Evolutionary conservation across 2,797 vertebrate genomes (phyloP).

Genomic region (Pangasius djambal): DNA sequence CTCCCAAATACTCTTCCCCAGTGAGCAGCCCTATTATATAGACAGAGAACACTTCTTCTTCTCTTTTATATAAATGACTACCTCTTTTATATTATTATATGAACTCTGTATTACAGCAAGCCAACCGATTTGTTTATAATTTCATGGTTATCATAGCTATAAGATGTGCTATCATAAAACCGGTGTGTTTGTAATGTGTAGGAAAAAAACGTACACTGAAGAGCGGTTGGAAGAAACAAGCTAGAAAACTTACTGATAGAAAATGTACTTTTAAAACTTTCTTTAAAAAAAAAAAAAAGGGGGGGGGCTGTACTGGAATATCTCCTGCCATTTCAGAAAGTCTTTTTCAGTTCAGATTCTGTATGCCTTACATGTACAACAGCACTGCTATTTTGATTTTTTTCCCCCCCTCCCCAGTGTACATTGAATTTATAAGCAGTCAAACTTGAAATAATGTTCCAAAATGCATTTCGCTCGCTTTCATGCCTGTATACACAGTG

Average conservation of each 20-base stretch:
- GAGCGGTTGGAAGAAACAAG: neutral
- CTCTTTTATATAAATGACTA: neutral
- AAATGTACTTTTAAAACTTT: neutral
- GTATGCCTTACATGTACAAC: neutral
- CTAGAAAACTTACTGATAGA: neutral
- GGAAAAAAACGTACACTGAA: neutral
- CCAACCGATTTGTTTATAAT: neutral
- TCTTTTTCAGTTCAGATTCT: neutral
- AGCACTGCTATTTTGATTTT: neutral
- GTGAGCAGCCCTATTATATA: neutral
- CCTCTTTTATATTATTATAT: neutral
- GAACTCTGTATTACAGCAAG: neutral
- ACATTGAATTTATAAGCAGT: conserved; percentile 26
- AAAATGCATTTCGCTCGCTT: conserved; percentile 19
- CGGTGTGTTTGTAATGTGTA: neutral
- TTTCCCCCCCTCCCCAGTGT: neutral
- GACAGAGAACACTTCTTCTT: neutral
- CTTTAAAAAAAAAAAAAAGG: neutral
- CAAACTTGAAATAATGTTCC: conserved; percentile 22
- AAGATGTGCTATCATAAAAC: no score
- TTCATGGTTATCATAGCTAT: neutral
- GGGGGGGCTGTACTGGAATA: neutral
- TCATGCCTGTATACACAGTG: conserved; percentile 18
- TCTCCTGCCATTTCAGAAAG: neutral
- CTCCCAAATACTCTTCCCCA: neutral